These are phyloP conservation scores for Menidia beryllina DNA, from an alignment of 2,113 vertebrate species.

Conservation along the genomic window DNA sequence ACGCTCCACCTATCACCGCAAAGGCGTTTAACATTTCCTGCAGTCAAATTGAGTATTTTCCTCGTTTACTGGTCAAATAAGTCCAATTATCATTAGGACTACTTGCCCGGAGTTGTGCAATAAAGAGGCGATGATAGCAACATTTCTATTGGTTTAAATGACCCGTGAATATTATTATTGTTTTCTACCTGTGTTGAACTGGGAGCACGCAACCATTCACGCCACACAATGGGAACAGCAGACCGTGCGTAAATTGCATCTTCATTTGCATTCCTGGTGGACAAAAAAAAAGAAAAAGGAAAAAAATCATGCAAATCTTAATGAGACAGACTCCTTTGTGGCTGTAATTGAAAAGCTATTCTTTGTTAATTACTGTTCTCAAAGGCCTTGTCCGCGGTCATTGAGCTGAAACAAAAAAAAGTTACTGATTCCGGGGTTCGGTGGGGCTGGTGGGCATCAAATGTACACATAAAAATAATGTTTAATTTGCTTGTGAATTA, in stretches of 20 bases:
- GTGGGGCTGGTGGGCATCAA: conserved; percentile 45
- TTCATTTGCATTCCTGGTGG: conserved; percentile 83
- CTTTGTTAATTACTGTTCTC: conserved; percentile 81
- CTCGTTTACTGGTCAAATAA: conserved; percentile 43
- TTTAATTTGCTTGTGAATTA: conserved; percentile 37
- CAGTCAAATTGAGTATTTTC: conserved; percentile 16
- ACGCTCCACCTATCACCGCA: conserved; percentile 9
- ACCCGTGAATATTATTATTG: conserved; percentile 76
- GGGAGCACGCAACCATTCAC: conserved; percentile 79
- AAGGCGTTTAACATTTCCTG: conserved; percentile 27
- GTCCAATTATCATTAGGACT: conserved; percentile 54
- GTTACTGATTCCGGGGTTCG: conserved; percentile 73
- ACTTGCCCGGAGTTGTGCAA: conserved; percentile 45
- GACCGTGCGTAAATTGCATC: conserved; percentile 83
- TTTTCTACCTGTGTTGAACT: conserved; percentile 82
- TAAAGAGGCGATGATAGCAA: conserved; percentile 65
- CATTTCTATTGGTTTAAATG: conserved; percentile 74
- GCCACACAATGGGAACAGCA: conserved; percentile 80
- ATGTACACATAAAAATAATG: conserved; percentile 52
- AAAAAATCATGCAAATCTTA: conserved; percentile 83
- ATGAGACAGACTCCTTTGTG: conserved; percentile 83
- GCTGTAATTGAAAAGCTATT: conserved; percentile 80
- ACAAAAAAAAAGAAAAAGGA: conserved; percentile 36
- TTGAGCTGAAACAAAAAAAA: conserved; percentile 78
- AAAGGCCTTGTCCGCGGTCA: conserved; percentile 78